These are phyloP conservation scores for Geopemphigus sp. DNA, from an alignment of 1,140 invertebrate species.

Conservation along the genomic window DNA sequence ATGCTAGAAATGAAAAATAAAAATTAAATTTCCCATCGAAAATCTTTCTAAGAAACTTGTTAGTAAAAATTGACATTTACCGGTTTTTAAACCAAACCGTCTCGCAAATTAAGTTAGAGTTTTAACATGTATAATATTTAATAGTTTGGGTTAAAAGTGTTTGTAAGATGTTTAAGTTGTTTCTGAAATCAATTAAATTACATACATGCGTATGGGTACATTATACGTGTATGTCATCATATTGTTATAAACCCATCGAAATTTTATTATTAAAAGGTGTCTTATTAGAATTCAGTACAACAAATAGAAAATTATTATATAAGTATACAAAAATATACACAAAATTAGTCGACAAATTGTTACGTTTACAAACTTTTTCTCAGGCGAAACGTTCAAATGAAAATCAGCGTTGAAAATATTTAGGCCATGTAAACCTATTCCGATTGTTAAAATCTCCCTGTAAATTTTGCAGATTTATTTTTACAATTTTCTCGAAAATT, in stretches of 20 bases:
- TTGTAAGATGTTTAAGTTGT: background rate
- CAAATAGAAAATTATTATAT: constrained; percentile 16
- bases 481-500: background rate
- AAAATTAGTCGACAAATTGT: background rate
- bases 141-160: background rate
- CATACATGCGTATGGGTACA: background rate
- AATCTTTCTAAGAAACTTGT: background rate
- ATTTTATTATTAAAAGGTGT: background rate
- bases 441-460: constrained; percentile 28
- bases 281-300: constrained; percentile 15
- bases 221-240: too few relatives aligned
- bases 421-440: constrained; percentile 7
- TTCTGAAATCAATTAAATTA: background rate
- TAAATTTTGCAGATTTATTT: constrained; percentile 4
- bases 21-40: background rate
- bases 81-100: background rate
- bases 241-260: background rate
- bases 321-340: constrained; percentile 20
- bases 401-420: constrained; percentile 14
- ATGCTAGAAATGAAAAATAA: background rate
- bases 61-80: constrained; percentile 26
- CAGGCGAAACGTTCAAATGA: constrained; percentile 19
- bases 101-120: background rate
- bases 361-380: background rate
- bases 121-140: background rate